Conservation (phyloP, 2,888 invertebrate species). For the Lymantria dispar region DNA sequence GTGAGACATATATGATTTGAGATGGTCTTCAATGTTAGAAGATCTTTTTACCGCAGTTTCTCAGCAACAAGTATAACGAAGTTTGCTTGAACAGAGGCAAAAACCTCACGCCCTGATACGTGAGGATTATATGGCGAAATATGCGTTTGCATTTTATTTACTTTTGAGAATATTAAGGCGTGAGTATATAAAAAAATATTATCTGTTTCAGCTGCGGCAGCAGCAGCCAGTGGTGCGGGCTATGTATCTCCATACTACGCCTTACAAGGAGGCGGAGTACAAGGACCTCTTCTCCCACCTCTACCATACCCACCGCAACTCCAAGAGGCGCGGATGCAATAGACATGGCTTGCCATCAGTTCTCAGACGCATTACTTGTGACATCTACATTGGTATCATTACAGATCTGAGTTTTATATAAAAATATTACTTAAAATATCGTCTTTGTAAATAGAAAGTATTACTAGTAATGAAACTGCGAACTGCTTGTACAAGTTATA, state of each 20-base stretch:
- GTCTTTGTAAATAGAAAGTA: slow-evolving; percentile 14
- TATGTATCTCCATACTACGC: slow-evolving; percentile 89
- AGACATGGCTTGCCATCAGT: slow-evolving; percentile 41
- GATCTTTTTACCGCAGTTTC: too few relatives aligned
- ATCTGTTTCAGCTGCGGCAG: slow-evolving; percentile 60
- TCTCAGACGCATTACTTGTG: slow-evolving; percentile 26
- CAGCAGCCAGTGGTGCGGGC: slow-evolving; percentile 84
- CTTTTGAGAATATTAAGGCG: too few relatives aligned
- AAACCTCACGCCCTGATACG: too few relatives aligned
- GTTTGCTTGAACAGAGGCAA: too few relatives aligned
- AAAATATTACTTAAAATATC: slow-evolving; percentile 11
- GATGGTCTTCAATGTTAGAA: too few relatives aligned
- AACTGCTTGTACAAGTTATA: slow-evolving; percentile 12
- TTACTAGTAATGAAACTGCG: slow-evolving; percentile 28
- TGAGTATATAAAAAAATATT: not conserved
- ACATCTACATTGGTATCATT: slow-evolving; percentile 8
- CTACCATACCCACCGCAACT: slow-evolving; percentile 85
- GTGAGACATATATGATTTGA: too few relatives aligned
- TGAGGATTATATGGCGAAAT: not conserved
- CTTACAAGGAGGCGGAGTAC: slow-evolving; percentile 84
- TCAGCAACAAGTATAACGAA: too few relatives aligned
- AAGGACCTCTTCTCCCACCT: slow-evolving; percentile 85
- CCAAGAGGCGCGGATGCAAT: slow-evolving; percentile 90
- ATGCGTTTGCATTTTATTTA: not conserved
- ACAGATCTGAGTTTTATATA: slow-evolving; percentile 31